Evolutionary conservation across 2,888 invertebrate genomes (phyloP).

Genomic region (Philhelius pedissequus): DNA sequence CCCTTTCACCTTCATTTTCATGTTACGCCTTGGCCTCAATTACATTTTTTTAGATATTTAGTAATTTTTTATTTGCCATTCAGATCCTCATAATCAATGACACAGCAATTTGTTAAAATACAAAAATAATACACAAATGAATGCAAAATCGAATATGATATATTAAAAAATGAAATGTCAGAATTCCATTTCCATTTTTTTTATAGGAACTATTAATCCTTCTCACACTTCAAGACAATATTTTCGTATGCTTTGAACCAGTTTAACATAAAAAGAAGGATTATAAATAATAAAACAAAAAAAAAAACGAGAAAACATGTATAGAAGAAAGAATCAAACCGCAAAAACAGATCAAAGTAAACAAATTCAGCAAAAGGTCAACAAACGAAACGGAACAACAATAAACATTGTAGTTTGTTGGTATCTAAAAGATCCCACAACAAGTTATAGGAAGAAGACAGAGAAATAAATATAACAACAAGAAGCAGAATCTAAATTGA

Average conservation of each 20-base stretch:
- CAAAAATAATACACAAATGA: neutral
- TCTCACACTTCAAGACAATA: neutral
- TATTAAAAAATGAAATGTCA: conserved; percentile 11
- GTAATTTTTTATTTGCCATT: neutral
- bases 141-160: neutral
- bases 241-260: conserved; percentile 30
- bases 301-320: neutral
- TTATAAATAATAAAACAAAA: conserved; percentile 1
- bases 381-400: conserved; percentile 56
- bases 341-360: conserved; percentile 42
- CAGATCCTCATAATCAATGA: conserved; percentile 7
- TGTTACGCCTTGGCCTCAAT: conserved; percentile 20
- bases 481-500: conserved; percentile 27
- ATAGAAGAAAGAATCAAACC: neutral
- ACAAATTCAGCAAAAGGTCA: conserved; percentile 45
- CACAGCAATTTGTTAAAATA: neutral
- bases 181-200: neutral
- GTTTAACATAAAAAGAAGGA: conserved; percentile 20
- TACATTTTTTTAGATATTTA: neutral
- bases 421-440: neutral
- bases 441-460: neutral
- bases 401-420: conserved; percentile 11
- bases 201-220: conserved; percentile 6
- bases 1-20: conserved; percentile 16
- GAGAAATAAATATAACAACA: neutral